A percentile compares a stretch with the other conserved stretches of the same genome.
These are phyloP conservation scores for Perca flavescens DNA, from an alignment of 2,113 vertebrate species.

Conservation along the genomic window DNA sequence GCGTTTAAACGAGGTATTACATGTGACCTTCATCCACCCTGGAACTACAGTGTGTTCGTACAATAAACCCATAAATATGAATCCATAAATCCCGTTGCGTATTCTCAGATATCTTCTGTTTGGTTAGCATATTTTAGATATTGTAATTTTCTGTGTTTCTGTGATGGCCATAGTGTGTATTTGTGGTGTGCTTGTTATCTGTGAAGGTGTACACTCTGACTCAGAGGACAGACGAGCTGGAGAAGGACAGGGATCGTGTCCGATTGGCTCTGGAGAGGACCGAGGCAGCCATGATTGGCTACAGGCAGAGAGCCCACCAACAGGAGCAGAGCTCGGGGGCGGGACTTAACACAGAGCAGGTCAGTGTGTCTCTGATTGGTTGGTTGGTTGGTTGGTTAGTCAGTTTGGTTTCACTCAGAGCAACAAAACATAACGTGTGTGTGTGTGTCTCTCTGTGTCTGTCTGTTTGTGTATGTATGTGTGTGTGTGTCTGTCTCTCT, in stretches of 20 bases:
- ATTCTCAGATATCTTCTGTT: no score
- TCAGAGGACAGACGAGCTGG: conserved; percentile 66
- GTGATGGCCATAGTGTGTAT: no score
- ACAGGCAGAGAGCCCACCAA: conserved; percentile 52
- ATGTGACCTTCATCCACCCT: no score
- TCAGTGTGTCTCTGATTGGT: conserved; percentile 33
- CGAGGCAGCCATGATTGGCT: conserved; percentile 68
- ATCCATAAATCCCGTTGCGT: no score
- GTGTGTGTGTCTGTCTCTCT: conserved; percentile 16
- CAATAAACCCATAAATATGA: no score
- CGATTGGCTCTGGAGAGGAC: conserved; percentile 70
- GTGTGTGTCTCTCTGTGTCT: conserved; percentile 1
- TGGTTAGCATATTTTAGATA: no score
- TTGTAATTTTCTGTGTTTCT: not conserved
- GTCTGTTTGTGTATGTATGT: conserved; percentile 12
- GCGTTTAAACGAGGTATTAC: no score
- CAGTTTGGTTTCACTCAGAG: not conserved
- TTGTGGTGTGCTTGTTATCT: not conserved
- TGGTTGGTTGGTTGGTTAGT: not conserved
- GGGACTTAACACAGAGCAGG: conserved; percentile 23
- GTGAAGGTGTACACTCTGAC: conserved; percentile 61
- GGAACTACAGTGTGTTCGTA: no score
- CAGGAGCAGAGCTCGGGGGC: conserved; percentile 40
- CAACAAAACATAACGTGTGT: not conserved
- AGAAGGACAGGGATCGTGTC: conserved; percentile 64